phyloP scores from a whole-genome alignment of 2,888 invertebrate genomes.

The Nesidiocoris tenuis region DNA sequence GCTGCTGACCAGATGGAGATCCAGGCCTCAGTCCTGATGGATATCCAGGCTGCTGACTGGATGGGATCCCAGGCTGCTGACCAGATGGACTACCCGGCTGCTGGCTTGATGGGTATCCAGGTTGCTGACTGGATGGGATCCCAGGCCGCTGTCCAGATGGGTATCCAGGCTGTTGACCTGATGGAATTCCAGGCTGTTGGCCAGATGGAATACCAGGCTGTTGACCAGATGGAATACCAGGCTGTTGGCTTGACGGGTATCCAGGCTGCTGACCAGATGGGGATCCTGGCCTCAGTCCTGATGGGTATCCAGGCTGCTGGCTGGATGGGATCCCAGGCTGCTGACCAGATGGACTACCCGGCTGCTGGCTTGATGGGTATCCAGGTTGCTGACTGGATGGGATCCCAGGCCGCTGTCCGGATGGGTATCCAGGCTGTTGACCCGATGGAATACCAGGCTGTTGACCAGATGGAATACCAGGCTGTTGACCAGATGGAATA shows the following conservation, averaged over 20 bases:
- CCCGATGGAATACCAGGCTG: slow-evolving; percentile 18
- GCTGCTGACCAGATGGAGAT: too few relatives aligned
- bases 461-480: not conserved
- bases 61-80: too few relatives aligned
- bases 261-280: slow-evolving; percentile 49
- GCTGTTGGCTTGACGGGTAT: slow-evolving; percentile 44
- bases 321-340: slow-evolving; percentile 17
- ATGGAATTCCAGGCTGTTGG: slow-evolving; percentile 48
- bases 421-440: slow-evolving; percentile 49
- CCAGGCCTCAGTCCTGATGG: too few relatives aligned
- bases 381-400: slow-evolving; percentile 48
- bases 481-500: slow-evolving; percentile 47
- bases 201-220: slow-evolving; percentile 44
- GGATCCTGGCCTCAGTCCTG: too few relatives aligned
- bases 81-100: too few relatives aligned
- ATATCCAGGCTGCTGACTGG: slow-evolving; percentile 50
- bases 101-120: too few relatives aligned
- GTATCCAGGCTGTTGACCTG: slow-evolving; percentile 51
- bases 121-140: slow-evolving; percentile 46
- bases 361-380: slow-evolving; percentile 48
- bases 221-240: not conserved
- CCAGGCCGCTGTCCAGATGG: slow-evolving; percentile 47
- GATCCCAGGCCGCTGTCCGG: slow-evolving; percentile 23
- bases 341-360: slow-evolving; percentile 46
- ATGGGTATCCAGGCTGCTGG: slow-evolving; percentile 49